Percentiles rank a stretch among this genome's conserved stretches.
Evolutionary conservation across 2,888 invertebrate species (phyloP).

Genomic region (Proisotoma minuta): DNA sequence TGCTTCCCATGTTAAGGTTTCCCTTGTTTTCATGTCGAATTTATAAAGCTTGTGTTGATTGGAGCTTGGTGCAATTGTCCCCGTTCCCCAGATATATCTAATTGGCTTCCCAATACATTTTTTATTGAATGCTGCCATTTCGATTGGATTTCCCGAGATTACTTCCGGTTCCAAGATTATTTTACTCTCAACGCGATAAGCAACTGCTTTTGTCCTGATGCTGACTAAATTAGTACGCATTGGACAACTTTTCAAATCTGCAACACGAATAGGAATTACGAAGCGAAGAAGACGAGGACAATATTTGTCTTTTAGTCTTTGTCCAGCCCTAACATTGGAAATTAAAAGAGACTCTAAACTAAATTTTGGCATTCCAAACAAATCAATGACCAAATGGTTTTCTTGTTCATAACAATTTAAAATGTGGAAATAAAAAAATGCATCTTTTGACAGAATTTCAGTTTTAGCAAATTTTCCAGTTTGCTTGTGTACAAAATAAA

Average conservation of each 20-base stretch:
- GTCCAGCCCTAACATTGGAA: background rate
- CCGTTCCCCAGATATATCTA: background rate
- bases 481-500: constrained; percentile 1
- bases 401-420: background rate
- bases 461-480: background rate
- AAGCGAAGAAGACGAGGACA: background rate
- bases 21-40: background rate
- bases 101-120: background rate
- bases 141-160: background rate
- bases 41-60: background rate
- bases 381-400: background rate
- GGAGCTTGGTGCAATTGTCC: background rate
- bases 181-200: background rate
- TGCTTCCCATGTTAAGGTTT: background rate
- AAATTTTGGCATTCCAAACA: background rate
- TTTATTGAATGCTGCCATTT: background rate
- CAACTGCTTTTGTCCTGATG: background rate
- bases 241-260: background rate
- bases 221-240: background rate
- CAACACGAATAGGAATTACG: background rate
- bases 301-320: background rate
- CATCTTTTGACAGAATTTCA: background rate
- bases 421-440: background rate
- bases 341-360: background rate
- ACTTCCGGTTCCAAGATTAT: background rate